Percentiles rank a stretch among this genome's conserved stretches.
Conservation (phyloP, 53 echinoderm and acorn worm genomes). For the Stichopus horrens region DNA sequence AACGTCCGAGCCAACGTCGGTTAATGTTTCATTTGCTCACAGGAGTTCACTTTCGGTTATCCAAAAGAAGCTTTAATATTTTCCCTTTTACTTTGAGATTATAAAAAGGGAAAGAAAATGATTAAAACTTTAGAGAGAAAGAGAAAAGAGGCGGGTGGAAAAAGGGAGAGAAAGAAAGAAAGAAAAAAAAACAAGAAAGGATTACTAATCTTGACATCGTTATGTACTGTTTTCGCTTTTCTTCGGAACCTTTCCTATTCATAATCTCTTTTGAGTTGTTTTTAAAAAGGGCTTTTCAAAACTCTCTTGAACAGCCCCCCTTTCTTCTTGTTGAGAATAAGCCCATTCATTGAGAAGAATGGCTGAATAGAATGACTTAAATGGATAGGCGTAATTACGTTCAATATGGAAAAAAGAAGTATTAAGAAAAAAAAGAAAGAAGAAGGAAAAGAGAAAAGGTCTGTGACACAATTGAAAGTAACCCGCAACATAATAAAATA, state of each 20-base stretch:
- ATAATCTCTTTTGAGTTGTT: slow-evolving; percentile 1
- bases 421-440: slow-evolving; percentile 15
- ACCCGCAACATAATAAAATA: slow-evolving; percentile 41
- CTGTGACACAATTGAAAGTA: slow-evolving; percentile 34
- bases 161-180: background rate
- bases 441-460: background rate
- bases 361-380: slow-evolving; percentile 22
- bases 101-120: background rate
- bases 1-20: background rate
- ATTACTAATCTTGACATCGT: background rate
- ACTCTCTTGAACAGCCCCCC: no score
- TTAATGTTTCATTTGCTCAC: background rate
- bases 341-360: slow-evolving; percentile 14
- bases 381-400: slow-evolving; percentile 37
- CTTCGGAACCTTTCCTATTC: background rate
- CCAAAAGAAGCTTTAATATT: background rate
- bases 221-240: slow-evolving; percentile 12
- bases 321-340: slow-evolving; percentile 8
- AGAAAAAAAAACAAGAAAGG: background rate
- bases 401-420: slow-evolving; percentile 4
- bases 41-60: background rate
- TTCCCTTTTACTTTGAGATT: background rate
- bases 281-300: slow-evolving; percentile 19
- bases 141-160: background rate
- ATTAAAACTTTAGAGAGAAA: background rate